A percentile compares a stretch with the other conserved stretches of the same genome.
These are phyloP conservation scores for Platichthys stellatus DNA, from an alignment of 2,113 vertebrate species.

Conservation along the genomic window DNA sequence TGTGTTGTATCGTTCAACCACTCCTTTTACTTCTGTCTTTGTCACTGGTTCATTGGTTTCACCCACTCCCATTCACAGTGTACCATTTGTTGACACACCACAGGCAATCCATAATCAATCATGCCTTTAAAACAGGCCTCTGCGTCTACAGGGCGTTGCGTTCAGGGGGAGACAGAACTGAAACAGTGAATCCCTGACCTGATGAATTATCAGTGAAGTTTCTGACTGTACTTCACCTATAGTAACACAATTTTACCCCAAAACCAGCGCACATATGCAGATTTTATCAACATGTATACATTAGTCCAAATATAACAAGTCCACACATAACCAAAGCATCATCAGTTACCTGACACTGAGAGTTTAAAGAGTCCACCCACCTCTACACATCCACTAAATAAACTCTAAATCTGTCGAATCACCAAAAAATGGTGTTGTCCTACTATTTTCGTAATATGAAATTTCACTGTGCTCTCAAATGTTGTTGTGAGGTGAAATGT, in stretches of 20 bases:
- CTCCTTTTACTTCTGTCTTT: neutral
- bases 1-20: neutral
- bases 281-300: no score
- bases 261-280: no score
- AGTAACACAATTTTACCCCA: neutral
- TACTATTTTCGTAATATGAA: no score
- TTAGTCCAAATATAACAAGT: no score
- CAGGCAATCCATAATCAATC: slow-evolving; percentile 46
- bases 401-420: neutral
- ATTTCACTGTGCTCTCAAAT: neutral
- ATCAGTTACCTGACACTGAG: no score
- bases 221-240: slow-evolving; percentile 27
- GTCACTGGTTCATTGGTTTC: slow-evolving; percentile 20
- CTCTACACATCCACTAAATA: neutral
- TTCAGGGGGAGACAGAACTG: neutral
- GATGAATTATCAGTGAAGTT: slow-evolving; percentile 51
- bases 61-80: neutral
- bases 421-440: neutral
- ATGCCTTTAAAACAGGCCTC: slow-evolving; percentile 22
- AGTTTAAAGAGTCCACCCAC: neutral
- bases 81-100: slow-evolving; percentile 34
- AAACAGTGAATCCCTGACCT: slow-evolving; percentile 11
- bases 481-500: neutral
- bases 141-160: neutral
- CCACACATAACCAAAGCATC: no score